Percentiles rank a stretch among this genome's conserved stretches.
Conservation (phyloP, 2,113 vertebrate species). For the Oplegnathus fasciatus region DNA sequence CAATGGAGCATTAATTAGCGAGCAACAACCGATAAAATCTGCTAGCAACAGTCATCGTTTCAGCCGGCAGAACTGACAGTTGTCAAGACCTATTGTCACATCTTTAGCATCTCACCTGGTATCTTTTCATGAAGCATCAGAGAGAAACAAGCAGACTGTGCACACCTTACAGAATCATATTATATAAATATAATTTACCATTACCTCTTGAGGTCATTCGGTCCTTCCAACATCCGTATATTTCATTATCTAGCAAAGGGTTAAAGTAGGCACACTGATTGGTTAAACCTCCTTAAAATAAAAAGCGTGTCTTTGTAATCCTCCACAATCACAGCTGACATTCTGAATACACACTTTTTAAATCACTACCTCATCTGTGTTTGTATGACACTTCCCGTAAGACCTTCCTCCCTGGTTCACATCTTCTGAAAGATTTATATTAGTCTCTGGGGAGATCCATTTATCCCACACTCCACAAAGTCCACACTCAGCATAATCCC, state of each 20-base stretch:
- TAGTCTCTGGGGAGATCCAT: neutral
- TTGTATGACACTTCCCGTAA: neutral
- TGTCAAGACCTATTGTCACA: too few species aligned
- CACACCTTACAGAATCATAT: neutral
- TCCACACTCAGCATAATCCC: slow-evolving; percentile 11
- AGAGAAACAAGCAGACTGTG: neutral
- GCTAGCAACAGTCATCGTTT: neutral
- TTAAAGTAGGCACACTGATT: neutral
- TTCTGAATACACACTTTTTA: neutral
- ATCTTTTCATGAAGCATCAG: too few species aligned
- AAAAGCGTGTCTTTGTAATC: neutral
- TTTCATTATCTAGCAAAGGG: neutral
- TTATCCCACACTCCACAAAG: neutral
- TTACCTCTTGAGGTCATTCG: neutral
- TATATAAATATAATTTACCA: neutral
- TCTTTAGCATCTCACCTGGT: too few species aligned
- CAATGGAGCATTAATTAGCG: neutral
- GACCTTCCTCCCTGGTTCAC: neutral
- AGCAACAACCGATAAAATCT: neutral
- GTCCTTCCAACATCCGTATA: neutral
- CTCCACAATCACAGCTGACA: neutral
- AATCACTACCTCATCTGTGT: neutral
- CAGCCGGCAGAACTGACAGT: too few species aligned
- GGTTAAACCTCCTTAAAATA: neutral
- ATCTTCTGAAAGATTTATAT: neutral